A percentile compares a stretch with the other conserved stretches of the same genome.
phyloP scores from a whole-genome alignment of 1,140 invertebrate genomes.

The Eriocheir sinensis region DNA sequence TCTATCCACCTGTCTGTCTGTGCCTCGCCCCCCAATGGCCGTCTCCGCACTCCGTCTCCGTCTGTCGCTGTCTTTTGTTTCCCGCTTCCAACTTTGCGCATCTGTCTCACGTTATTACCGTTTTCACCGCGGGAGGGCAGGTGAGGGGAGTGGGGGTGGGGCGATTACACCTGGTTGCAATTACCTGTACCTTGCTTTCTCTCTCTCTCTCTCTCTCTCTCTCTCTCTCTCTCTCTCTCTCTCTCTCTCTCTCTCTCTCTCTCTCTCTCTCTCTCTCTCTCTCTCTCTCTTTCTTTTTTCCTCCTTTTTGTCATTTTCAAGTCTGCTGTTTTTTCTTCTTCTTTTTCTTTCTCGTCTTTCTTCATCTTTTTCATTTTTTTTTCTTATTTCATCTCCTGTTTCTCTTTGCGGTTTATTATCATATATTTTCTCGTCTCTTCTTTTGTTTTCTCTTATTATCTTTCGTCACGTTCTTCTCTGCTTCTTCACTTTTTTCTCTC shows the following conservation, averaged over 20 bases:
- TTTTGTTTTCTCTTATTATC: background rate
- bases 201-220: background rate
- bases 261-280: background rate
- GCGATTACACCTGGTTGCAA: too few species aligned
- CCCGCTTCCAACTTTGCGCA: too few species aligned
- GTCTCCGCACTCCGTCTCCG: background rate
- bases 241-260: background rate
- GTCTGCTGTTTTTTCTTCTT: background rate
- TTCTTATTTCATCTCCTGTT: background rate
- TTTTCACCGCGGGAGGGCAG: too few species aligned
- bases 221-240: background rate
- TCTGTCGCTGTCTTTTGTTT: too few species aligned
- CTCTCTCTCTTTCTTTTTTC: background rate
- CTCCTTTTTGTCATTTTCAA: background rate
- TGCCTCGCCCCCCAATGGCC: too few species aligned
- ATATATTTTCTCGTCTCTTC: background rate
- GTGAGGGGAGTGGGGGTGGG: too few species aligned
- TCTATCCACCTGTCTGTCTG: too few species aligned
- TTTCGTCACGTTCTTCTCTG: background rate
- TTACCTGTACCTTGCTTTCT: too few species aligned
- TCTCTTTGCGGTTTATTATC: background rate
- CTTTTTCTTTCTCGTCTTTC: background rate
- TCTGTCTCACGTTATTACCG: too few species aligned
- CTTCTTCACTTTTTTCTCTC: background rate
- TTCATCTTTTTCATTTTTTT: too few species aligned